phyloP scores from a whole-genome alignment of 2,888 invertebrate genomes.

The Cancer borealis region DNA sequence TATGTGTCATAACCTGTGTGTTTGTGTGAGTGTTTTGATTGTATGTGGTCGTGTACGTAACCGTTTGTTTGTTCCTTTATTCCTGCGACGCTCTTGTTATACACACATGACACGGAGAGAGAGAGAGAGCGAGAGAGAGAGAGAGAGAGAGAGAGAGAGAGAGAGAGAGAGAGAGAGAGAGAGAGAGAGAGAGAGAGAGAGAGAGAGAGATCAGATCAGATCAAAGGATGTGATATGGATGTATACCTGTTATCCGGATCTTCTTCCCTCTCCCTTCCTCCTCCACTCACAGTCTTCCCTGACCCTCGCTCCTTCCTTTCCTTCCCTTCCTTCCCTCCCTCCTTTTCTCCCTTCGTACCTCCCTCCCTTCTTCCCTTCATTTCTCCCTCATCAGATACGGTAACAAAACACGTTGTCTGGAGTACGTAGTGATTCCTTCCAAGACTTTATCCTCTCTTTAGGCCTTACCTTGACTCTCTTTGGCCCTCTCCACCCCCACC shows the following conservation, averaged over 20 bases:
- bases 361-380: neutral
- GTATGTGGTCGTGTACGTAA: neutral
- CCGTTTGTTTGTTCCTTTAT: neutral
- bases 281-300: neutral
- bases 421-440: neutral
- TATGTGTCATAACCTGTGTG: neutral
- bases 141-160: constrained; percentile 47
- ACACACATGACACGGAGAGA: neutral
- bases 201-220: constrained; percentile 15
- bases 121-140: constrained; percentile 43
- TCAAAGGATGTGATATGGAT: neutral
- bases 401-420: constrained; percentile 18
- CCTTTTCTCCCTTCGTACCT: neutral
- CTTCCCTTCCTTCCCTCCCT: neutral
- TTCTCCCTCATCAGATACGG: neutral
- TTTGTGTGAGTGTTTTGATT: neutral
- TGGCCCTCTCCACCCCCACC: neutral
- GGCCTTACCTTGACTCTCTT: neutral
- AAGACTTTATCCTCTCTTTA: neutral
- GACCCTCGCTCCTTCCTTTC: neutral
- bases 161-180: constrained; percentile 43
- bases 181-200: constrained; percentile 41
- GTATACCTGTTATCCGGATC: neutral
- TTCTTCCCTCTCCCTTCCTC: neutral
- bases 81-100: neutral